Conservation (phyloP, 1,140 invertebrate species). For the Nixonia krombeini region DNA sequence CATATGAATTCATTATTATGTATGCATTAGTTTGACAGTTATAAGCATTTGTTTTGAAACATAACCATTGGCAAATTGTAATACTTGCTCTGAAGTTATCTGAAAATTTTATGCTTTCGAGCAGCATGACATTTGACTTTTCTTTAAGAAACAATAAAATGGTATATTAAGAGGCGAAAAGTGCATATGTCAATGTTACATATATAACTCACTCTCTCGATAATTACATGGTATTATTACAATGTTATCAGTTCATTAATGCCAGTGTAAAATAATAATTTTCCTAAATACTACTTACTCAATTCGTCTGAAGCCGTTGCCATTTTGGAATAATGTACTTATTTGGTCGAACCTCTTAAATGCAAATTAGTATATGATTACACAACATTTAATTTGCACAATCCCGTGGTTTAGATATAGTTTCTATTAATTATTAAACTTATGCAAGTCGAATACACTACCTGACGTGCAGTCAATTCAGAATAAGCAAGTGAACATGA, state of each 20-base stretch:
- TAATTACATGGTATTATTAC: not conserved
- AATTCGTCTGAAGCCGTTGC: conserved; percentile 72
- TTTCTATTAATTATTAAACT: too few relatives aligned
- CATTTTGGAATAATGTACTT: conserved; percentile 62
- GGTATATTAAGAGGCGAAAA: not conserved
- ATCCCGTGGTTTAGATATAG: too few relatives aligned
- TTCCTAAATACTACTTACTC: conserved; percentile 64
- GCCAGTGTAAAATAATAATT: conserved; percentile 17
- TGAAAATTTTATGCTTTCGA: conserved; percentile 35
- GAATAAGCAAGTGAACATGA: too few relatives aligned
- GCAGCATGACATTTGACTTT: conserved; percentile 54
- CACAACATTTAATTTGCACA: too few relatives aligned
- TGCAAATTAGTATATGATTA: not conserved
- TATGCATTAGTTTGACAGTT: conserved; percentile 39
- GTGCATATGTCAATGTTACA: not conserved
- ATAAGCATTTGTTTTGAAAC: conserved; percentile 1
- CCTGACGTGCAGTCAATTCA: too few relatives aligned
- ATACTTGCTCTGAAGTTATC: conserved; percentile 9
- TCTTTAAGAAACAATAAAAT: conserved; percentile 2
- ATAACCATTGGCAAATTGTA: not conserved
- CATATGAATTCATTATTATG: too few relatives aligned
- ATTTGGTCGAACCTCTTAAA: too few relatives aligned
- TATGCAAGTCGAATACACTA: too few relatives aligned
- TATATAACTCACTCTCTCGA: not conserved
- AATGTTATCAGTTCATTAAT: not conserved